Percentiles rank a stretch among this genome's conserved stretches.
These are phyloP conservation scores for Parnassius apollo DNA, from an alignment of 2,888 invertebrate genomes.

Conservation along the genomic window DNA sequence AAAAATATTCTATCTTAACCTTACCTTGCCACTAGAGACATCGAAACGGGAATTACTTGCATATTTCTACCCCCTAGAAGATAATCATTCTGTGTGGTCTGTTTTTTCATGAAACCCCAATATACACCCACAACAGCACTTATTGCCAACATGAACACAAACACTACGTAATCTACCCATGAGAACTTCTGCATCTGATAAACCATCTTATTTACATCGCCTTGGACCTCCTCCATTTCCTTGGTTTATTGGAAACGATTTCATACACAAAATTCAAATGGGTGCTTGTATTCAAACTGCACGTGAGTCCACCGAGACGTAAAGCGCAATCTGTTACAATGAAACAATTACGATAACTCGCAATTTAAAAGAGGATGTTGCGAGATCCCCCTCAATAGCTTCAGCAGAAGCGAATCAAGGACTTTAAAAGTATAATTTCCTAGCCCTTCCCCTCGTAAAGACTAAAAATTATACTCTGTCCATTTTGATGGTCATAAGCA, in stretches of 20 bases:
- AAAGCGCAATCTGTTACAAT: constrained; percentile 73
- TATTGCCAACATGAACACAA: constrained; percentile 86
- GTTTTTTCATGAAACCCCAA: constrained; percentile 87
- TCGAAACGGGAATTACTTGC: constrained; percentile 90
- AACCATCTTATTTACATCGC: constrained; percentile 72
- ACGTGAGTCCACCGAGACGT: constrained; percentile 47
- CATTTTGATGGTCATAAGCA: too few relatives aligned
- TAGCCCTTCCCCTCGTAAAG: background rate
- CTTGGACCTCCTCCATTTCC: constrained; percentile 51
- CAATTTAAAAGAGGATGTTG: constrained; percentile 80
- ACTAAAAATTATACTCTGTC: too few relatives aligned
- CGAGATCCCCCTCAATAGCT: constrained; percentile 71
- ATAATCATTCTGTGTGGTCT: constrained; percentile 84
- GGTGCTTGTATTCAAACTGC: constrained; percentile 57
- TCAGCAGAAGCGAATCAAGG: constrained; percentile 58
- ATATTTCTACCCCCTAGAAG: constrained; percentile 91
- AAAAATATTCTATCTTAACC: constrained; percentile 14
- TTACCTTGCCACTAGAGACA: constrained; percentile 92
- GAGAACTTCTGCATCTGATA: constrained; percentile 83
- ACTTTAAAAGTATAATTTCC: constrained; percentile 32
- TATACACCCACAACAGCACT: constrained; percentile 91
- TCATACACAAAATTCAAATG: constrained; percentile 34
- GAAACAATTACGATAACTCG: constrained; percentile 81
- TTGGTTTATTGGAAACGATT: constrained; percentile 27
- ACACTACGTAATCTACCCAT: constrained; percentile 89